Conservation (phyloP, 2,797 vertebrate species). For the Acrossocheilus fasciatus region DNA sequence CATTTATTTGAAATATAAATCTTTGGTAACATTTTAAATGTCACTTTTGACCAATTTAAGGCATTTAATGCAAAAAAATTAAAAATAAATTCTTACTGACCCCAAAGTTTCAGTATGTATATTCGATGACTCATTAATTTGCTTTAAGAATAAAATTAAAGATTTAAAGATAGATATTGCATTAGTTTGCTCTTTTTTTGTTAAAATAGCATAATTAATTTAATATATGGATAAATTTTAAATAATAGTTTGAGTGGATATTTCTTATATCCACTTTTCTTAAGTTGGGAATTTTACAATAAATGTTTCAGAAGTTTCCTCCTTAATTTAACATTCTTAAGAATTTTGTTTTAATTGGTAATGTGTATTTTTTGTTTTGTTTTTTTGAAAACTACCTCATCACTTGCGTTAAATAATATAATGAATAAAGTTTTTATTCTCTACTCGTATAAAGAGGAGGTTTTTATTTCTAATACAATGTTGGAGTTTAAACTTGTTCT, state of each 20-base stretch:
- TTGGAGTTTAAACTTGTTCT: slow-evolving; percentile 26
- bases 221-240: too few species aligned
- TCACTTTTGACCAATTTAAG: neutral
- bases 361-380: neutral
- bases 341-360: neutral
- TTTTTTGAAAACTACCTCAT: neutral
- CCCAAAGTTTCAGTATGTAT: neutral
- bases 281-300: neutral
- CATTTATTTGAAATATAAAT: neutral
- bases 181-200: too few species aligned
- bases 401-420: neutral
- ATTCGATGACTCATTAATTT: neutral
- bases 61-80: neutral
- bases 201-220: neutral
- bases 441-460: neutral
- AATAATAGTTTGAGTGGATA: neutral
- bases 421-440: neutral
- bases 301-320: neutral
- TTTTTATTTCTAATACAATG: neutral
- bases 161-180: too few species aligned
- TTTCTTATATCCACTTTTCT: neutral
- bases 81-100: neutral
- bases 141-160: neutral
- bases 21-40: neutral
- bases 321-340: neutral